Evolutionary conservation across 2,888 invertebrate species (phyloP), one percentile per base, ranked within the genome.

Genomic region (Portevinia maculata): DNA sequence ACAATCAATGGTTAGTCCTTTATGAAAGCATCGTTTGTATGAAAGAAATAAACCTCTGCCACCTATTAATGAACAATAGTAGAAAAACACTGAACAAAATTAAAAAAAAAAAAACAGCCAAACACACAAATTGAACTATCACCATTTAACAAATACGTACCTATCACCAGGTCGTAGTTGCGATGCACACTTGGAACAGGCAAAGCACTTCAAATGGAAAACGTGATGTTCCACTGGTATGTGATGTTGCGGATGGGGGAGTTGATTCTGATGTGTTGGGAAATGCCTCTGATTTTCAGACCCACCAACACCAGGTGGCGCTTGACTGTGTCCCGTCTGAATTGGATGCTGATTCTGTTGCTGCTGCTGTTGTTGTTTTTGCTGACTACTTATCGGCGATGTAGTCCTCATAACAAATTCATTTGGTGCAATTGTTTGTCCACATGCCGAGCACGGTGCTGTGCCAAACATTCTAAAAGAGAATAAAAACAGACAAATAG

Each of bases 161-260:
- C 96, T 94, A 93, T 97, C 97, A 88, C 98, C 98, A 87, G 96
- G 94, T 91, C 95, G 94, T 87, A 98, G 94, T 91, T 94, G 95
- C 88, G 94, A 93, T 88, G 95, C 94, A 91, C 98, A 98, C 91
- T 97, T 97, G 91, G 95, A 96, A 93, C 97, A 98, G 86, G 95
- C 94, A 93, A 98, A 98, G 92, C 97, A 98, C 92, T 97, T 96
- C 92, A 97, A 93, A 93, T 97, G 98, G 93, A 97, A 98, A 88
- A 97, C 97, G 91, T 94, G 94, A 86, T 93, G 92, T 88, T 94
- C 92, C 89, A 86, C 85, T 55, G 83, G 83, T 62, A 83, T 83
- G 67, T 78, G 83, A 52, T 76, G 78, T 60, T 78, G 76, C 67
- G 83, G 71, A 83, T 83, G 76, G 78, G 76, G 55, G 65, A 83